Conservation (phyloP, 92 coral and sea anemone genomes). For the Porites lobata region DNA sequence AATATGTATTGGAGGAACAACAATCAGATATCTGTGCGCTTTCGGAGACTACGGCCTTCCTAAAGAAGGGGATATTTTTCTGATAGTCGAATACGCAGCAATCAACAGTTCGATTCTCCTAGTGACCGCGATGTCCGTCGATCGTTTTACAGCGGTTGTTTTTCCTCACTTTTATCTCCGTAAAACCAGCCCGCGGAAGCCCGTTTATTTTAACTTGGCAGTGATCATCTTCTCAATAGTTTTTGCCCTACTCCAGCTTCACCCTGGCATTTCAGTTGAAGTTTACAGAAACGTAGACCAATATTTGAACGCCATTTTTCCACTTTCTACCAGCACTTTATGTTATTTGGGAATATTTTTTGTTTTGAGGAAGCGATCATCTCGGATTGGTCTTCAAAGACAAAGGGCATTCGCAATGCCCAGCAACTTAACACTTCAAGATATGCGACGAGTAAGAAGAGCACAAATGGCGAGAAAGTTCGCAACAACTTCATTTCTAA, state of each 20-base stretch:
- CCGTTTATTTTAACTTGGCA: background rate
- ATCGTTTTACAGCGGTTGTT: slow-evolving; percentile 1
- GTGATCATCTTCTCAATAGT: background rate
- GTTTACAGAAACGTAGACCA: background rate
- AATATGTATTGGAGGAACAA: background rate
- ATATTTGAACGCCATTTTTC: background rate
- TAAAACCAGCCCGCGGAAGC: background rate
- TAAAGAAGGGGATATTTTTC: background rate
- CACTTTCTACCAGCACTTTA: background rate
- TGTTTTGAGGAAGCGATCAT: background rate
- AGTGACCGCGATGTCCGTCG: slow-evolving; percentile 9
- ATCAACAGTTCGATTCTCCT: slow-evolving; percentile 2
- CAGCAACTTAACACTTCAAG: background rate
- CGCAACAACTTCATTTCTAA: background rate
- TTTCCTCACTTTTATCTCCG: slow-evolving; percentile 7
- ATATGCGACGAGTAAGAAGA: background rate
- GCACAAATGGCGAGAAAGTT: background rate
- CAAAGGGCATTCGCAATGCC: no score
- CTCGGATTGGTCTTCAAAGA: background rate
- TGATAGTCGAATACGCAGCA: background rate
- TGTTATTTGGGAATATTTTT: slow-evolving; percentile 4
- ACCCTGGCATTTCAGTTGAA: background rate
- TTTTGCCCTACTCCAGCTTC: background rate
- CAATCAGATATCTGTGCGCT: background rate
- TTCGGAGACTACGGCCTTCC: background rate